phyloP scores from a whole-genome alignment of 2,797 vertebrate species.

The Petrocephalus schoutedeni region DNA sequence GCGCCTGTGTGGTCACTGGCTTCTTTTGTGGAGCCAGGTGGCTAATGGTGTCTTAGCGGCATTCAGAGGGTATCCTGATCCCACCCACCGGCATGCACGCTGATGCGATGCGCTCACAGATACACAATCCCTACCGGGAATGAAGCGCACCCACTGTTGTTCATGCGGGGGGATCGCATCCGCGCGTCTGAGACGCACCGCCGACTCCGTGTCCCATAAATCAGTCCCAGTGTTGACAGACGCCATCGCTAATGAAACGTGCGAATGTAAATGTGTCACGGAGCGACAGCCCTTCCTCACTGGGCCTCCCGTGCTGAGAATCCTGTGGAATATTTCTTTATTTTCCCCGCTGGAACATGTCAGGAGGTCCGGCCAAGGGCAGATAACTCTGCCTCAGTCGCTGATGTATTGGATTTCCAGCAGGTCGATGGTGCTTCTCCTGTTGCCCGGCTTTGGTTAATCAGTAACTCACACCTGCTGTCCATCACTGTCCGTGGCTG shows the following conservation, averaged over 20 bases:
- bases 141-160: background rate
- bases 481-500: slow-evolving; percentile 77
- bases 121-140: background rate
- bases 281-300: background rate
- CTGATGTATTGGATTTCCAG: slow-evolving; percentile 75
- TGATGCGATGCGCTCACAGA: background rate
- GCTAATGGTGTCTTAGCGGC: background rate
- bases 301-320: background rate
- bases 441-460: slow-evolving; percentile 72
- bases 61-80: background rate
- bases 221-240: background rate
- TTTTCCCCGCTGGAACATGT: background rate
- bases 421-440: slow-evolving; percentile 74
- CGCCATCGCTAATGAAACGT: background rate
- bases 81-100: too few species aligned
- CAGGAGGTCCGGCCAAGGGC: slow-evolving; percentile 45
- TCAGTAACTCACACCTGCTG: slow-evolving; percentile 72
- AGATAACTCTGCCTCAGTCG: slow-evolving; percentile 68
- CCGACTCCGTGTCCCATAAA: background rate
- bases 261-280: background rate
- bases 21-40: background rate
- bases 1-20: background rate
- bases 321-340: background rate
- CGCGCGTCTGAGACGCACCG: background rate
- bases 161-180: background rate